Conservation (phyloP, 2,113 vertebrate genomes). For the Petroica traversi region DNA sequence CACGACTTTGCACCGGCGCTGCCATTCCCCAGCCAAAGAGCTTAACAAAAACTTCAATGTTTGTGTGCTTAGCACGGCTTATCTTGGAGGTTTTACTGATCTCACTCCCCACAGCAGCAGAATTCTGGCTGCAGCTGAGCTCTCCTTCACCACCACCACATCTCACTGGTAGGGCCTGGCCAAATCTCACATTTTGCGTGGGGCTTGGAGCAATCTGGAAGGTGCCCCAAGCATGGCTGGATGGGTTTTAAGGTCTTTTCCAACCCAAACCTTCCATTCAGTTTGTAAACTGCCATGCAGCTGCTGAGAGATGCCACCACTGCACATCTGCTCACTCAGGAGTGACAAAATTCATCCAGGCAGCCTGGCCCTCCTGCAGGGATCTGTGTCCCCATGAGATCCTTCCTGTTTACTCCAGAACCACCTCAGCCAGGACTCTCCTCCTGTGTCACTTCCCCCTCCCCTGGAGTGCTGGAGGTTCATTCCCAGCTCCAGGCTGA, state of each 20-base stretch:
- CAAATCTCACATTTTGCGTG: neutral
- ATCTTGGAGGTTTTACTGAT: neutral
- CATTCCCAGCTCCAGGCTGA: neutral
- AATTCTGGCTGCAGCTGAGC: neutral
- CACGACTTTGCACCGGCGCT: neutral
- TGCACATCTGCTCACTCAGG: rapidly evolving
- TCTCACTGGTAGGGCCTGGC: neutral
- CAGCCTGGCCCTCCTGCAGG: neutral
- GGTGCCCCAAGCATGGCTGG: neutral
- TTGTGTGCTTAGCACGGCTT: neutral
- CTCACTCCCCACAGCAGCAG: neutral
- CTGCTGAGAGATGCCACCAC: neutral
- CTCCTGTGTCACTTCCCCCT: neutral
- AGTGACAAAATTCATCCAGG: neutral
- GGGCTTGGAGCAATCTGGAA: neutral
- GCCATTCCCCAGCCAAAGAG: neutral
- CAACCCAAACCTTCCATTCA: neutral
- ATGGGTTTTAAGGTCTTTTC: neutral
- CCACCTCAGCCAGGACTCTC: neutral
- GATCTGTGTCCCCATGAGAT: rapidly evolving
- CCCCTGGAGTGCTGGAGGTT: rapidly evolving
- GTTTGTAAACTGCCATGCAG: neutral
- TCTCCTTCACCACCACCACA: rapidly evolving
- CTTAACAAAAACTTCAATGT: neutral
- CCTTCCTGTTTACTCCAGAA: rapidly evolving